These are phyloP conservation scores for Lasioglossum morio DNA, from an alignment of 2,888 invertebrate species.

Conservation along the genomic window DNA sequence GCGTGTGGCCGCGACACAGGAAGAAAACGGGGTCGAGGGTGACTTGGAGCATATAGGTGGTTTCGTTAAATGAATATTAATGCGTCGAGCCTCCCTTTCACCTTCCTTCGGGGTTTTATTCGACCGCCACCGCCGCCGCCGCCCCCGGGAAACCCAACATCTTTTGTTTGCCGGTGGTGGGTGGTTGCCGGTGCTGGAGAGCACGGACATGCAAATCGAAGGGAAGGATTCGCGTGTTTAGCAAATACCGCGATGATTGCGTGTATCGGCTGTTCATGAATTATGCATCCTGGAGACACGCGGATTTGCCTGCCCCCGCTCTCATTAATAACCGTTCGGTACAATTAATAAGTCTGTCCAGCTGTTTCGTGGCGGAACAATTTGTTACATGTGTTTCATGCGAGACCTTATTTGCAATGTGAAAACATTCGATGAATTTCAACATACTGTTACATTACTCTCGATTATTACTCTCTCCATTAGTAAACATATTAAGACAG, in stretches of 20 bases:
- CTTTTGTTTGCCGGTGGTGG: slow-evolving; percentile 20
- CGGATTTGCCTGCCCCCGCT: slow-evolving; percentile 8
- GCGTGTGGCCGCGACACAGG: slow-evolving; percentile 43
- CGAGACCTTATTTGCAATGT: too few species aligned
- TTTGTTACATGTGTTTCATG: neutral
- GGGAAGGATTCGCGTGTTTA: slow-evolving; percentile 35
- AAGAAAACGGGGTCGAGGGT: slow-evolving; percentile 68
- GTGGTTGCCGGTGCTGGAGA: neutral
- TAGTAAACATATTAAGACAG: too few species aligned
- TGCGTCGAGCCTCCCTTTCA: slow-evolving; percentile 62
- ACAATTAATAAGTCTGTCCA: neutral
- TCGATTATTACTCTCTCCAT: too few species aligned
- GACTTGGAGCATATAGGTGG: slow-evolving; percentile 54
- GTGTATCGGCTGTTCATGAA: slow-evolving; percentile 43
- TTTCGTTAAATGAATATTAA: slow-evolving; percentile 80
- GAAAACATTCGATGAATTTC: too few species aligned
- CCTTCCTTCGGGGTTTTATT: slow-evolving; percentile 31
- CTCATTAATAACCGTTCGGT: slow-evolving; percentile 31
- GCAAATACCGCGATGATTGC: slow-evolving; percentile 53
- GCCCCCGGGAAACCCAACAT: neutral
- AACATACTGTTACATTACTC: too few species aligned
- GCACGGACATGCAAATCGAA: slow-evolving; percentile 34
- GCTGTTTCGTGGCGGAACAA: neutral
- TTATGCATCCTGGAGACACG: slow-evolving; percentile 38
- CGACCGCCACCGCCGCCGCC: neutral